Evolutionary conservation across 2,888 invertebrate genomes (phyloP).

Genomic region (Enoplolaimus lenunculus): DNA sequence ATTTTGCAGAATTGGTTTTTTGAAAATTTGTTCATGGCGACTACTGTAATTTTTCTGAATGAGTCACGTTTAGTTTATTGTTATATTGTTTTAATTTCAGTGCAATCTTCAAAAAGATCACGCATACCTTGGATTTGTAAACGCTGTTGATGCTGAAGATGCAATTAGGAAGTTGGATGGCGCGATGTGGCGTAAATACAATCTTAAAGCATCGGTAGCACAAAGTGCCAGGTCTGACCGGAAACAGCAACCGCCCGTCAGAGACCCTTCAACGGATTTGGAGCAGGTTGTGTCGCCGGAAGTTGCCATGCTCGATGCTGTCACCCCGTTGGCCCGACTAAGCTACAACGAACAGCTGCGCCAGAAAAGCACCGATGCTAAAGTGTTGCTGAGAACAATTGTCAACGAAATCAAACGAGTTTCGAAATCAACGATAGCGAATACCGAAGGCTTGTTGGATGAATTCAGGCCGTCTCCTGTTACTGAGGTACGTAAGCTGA

Average conservation of each 20-base stretch:
- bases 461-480: constrained; percentile 2
- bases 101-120: not conserved
- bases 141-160: not conserved
- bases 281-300: no score
- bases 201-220: not conserved
- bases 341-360: constrained; percentile 34
- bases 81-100: no score
- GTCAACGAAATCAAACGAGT: not conserved
- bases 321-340: constrained; percentile 33
- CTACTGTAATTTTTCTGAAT: no score
- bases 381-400: not conserved
- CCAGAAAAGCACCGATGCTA: constrained; percentile 26
- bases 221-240: no score
- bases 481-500: no score
- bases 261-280: no score
- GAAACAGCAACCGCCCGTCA: no score
- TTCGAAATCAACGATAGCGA: no score
- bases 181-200: not conserved
- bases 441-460: constrained; percentile 1
- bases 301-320: constrained; percentile 28
- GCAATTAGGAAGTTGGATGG: not conserved
- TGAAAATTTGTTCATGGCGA: no score
- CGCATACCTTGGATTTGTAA: not conserved
- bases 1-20: no score
- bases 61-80: no score